Conservation (phyloP, 2,797 vertebrate genomes). For the Euthynnus affinis region DNA sequence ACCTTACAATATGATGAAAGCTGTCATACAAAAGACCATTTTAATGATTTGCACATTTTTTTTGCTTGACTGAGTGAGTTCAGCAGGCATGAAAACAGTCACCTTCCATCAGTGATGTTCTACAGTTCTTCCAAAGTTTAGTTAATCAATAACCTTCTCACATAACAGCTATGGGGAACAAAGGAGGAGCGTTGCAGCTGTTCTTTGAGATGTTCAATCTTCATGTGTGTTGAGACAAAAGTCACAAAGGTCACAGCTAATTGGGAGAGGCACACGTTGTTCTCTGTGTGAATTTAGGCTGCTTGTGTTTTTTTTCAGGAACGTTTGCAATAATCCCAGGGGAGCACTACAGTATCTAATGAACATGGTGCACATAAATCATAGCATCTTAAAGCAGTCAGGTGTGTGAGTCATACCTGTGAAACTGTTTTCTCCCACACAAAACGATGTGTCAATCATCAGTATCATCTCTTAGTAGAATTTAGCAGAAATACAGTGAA, state of each 20-base stretch:
- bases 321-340: slow-evolving; percentile 19
- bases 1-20: slow-evolving; percentile 32
- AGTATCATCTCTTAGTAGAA: neutral
- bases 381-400: slow-evolving; percentile 32
- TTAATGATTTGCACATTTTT: slow-evolving; percentile 34
- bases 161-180: slow-evolving; percentile 2
- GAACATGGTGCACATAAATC: slow-evolving; percentile 53
- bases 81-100: slow-evolving; percentile 22
- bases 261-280: slow-evolving; percentile 34
- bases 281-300: slow-evolving; percentile 37
- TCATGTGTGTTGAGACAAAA: slow-evolving; percentile 35
- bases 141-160: slow-evolving; percentile 53
- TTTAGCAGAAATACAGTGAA: slow-evolving; percentile 16
- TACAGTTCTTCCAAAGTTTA: slow-evolving; percentile 5
- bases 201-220: slow-evolving; percentile 54
- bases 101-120: slow-evolving; percentile 25
- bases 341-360: slow-evolving; percentile 45
- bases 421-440: slow-evolving; percentile 24
- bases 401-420: slow-evolving; percentile 27
- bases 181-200: slow-evolving; percentile 20
- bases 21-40: slow-evolving; percentile 19
- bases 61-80: slow-evolving; percentile 24
- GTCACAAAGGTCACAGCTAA: slow-evolving; percentile 60
- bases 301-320: slow-evolving; percentile 31
- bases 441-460: slow-evolving; percentile 17